Percentiles rank a stretch among this genome's conserved stretches.
phyloP scores from a whole-genome alignment of 2,797 vertebrate species.

The Champsocephalus esox region DNA sequence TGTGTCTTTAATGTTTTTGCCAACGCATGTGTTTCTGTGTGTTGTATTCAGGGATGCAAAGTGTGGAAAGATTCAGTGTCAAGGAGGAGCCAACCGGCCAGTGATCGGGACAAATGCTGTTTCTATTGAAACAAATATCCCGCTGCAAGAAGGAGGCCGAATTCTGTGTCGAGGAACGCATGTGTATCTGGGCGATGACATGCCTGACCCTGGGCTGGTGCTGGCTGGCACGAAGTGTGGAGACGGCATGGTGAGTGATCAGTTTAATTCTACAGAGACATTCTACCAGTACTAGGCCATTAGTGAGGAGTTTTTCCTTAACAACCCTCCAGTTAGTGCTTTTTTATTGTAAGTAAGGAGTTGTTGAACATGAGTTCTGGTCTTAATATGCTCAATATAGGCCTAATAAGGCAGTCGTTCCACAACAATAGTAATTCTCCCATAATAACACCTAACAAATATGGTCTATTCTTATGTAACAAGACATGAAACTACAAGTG shows the following conservation, averaged over 20 bases:
- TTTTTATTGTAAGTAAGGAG: too few relatives aligned
- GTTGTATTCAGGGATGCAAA: constrained; percentile 90
- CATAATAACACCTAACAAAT: too few relatives aligned
- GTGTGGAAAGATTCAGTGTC: constrained; percentile 99
- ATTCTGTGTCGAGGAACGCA: constrained; percentile 98
- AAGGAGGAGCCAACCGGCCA: constrained; percentile 95
- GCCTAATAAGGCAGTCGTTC: too few relatives aligned
- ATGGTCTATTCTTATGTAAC: too few relatives aligned
- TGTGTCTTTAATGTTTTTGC: background rate
- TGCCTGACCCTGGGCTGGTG: constrained; percentile 97
- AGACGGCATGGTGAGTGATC: constrained; percentile 90
- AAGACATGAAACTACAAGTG: too few relatives aligned
- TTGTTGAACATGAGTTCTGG: too few relatives aligned
- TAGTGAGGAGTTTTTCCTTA: too few relatives aligned
- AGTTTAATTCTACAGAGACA: background rate
- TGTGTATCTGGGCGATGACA: constrained; percentile 96
- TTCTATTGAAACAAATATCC: constrained; percentile 99
- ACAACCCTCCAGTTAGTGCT: too few relatives aligned
- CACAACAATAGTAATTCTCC: too few relatives aligned
- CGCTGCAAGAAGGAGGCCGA: constrained; percentile 93
- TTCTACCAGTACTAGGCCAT: background rate
- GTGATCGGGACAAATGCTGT: constrained; percentile 99
- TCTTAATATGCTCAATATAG: too few relatives aligned
- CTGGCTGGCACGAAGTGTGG: constrained; percentile 97
- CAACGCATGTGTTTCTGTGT: constrained; percentile 1